Conservation (phyloP, 2,797 vertebrate genomes). For the Decapterus maruadsi region DNA sequence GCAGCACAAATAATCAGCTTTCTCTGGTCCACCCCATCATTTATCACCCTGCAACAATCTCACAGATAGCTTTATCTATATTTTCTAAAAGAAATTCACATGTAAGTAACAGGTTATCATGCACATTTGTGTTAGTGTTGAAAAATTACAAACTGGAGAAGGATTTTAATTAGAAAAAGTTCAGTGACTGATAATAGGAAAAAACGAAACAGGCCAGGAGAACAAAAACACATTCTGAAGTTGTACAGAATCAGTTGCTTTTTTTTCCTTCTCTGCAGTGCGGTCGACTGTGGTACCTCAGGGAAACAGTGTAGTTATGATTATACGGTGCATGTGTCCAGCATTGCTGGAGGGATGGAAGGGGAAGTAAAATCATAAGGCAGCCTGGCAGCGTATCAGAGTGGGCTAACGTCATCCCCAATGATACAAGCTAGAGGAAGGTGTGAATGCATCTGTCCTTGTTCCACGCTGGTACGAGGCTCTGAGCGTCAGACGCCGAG, state of each 20-base stretch:
- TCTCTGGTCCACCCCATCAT: conserved; percentile 14
- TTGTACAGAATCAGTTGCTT: conserved; percentile 25
- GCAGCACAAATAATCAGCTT: conserved; percentile 33
- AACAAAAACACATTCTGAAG: conserved; percentile 14
- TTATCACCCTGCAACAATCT: conserved; percentile 59
- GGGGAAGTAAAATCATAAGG: conserved; percentile 64
- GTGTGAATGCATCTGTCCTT: conserved; percentile 70
- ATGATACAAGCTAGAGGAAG: conserved; percentile 70
- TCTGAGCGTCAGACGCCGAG: conserved; percentile 40
- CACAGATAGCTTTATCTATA: conserved; percentile 53
- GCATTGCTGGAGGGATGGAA: conserved; percentile 58
- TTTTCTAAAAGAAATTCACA: conserved; percentile 33
- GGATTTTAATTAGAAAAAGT: not conserved
- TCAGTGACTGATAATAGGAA: conserved; percentile 20
- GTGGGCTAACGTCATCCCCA: conserved; percentile 69
- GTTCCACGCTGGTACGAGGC: conserved; percentile 37
- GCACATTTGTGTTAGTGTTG: conserved; percentile 39
- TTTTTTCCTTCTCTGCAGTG: conserved; percentile 29
- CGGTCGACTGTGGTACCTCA: conserved; percentile 33
- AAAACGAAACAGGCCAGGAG: conserved; percentile 16
- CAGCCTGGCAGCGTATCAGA: conserved; percentile 70
- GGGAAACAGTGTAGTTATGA: conserved; percentile 58
- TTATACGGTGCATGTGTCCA: conserved; percentile 65
- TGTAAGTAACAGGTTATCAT: conserved; percentile 40
- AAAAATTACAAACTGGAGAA: conserved; percentile 28